Evolutionary conservation across 2,113 vertebrate genomes (phyloP).

Genomic region (Zosterops lateralis): DNA sequence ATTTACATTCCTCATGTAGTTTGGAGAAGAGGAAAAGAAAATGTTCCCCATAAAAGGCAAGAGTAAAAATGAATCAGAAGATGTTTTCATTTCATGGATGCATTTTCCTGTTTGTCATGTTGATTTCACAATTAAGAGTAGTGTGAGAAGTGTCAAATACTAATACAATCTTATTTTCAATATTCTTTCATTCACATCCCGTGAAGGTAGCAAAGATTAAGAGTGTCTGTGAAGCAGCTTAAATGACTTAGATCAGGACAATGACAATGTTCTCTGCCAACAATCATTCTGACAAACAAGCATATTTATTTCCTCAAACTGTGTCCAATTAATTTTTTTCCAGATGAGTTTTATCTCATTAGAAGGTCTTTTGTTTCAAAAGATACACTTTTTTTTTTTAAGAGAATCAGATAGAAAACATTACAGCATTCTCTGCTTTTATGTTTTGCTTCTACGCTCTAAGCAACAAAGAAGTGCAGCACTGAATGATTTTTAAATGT

Average conservation of each 20-base stretch:
- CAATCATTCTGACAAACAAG: neutral
- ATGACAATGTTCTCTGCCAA: neutral
- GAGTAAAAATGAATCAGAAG: constrained; percentile 2
- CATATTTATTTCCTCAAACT: neutral
- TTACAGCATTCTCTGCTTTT: neutral
- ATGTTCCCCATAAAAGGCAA: neutral
- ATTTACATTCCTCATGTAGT: neutral
- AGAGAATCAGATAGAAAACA: neutral
- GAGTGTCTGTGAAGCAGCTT: neutral
- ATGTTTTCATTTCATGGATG: constrained; percentile 13
- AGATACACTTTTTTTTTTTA: neutral
- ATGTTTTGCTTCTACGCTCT: neutral
- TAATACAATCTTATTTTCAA: neutral
- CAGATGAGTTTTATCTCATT: neutral
- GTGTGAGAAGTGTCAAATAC: neutral
- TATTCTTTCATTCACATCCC: neutral
- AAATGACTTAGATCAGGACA: neutral
- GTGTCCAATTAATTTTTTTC: neutral
- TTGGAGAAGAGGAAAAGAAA: neutral
- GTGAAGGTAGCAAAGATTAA: neutral
- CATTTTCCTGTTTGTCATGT: neutral
- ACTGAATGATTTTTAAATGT: neutral
- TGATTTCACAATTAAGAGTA: constrained; percentile 3
- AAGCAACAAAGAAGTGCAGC: neutral
- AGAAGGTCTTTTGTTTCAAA: neutral